Evolutionary conservation across 2,797 vertebrate species (phyloP), one percentile per base, ranked within the genome.

Genomic region (Gymnothorax javanicus): DNA sequence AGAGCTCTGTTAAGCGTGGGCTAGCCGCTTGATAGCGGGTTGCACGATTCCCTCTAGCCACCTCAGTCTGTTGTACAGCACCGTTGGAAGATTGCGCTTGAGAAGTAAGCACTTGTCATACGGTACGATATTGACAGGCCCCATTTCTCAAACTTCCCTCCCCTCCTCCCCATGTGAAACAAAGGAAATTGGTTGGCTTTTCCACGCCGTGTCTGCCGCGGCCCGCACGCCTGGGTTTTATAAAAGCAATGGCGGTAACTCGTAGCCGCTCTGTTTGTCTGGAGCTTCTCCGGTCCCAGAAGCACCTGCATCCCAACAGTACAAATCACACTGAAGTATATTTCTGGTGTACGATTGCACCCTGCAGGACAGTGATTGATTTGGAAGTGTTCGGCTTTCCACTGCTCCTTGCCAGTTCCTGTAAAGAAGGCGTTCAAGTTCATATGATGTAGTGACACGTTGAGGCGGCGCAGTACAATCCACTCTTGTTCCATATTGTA

Each of bases 101-200:
- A 77, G 73, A 77, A 77, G 33, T 43, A 50, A 77, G 73, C 73
- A 77, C 33, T 5, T 50, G 43, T 77, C 73, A 43, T 43, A 20
- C 13, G 43, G 73, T 1, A 43, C 6, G 33, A 15, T 77, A 77
- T 77, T 77, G 73, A 77, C 73, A 77, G 33, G 73, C 33, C 43
- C 33, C 13, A 77, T 77, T 77, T 50, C 17, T 77, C 73, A 43
- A 77, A 33, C 67, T 33, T 85, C 89, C 88, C 86, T 87, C 64
- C 86, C 17, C 88, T 50, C 77, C 71, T 13, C 25, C 62, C 15
- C 52, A 7, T 87, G 84, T 83, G 67, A 43, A 82, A 59, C 58
- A 56, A 82, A 85, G 13, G 43, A 33, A 50, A 50, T 77, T 77
- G 73, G 43, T 77, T 50, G 33, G 43, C 73, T 43, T 77, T 77